Percentiles rank a stretch among this genome's conserved stretches.
These are phyloP conservation scores for Crenichthys baileyi DNA, from an alignment of 2,797 vertebrate genomes.

Conservation along the genomic window DNA sequence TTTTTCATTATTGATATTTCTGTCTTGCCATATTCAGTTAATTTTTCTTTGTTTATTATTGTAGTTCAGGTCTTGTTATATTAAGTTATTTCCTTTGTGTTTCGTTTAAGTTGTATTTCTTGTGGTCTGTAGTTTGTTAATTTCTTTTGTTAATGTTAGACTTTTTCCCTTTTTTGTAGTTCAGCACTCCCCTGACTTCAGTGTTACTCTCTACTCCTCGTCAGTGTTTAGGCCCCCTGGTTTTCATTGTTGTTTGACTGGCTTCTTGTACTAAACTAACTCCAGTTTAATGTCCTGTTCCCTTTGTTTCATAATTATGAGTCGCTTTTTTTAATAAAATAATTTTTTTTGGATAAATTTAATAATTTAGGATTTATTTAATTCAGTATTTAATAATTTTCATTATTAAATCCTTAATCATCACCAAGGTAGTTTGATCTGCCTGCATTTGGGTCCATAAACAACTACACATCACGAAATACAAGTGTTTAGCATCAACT, in stretches of 20 bases:
- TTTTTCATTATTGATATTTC: not conserved
- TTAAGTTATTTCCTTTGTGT: not conserved
- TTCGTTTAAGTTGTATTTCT: not conserved
- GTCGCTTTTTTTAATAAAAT: not conserved
- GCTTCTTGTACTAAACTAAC: not conserved
- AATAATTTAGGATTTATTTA: too few relatives aligned
- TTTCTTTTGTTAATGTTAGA: not conserved
- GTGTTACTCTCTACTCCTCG: not conserved
- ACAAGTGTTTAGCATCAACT: not conserved
- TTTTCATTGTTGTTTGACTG: not conserved
- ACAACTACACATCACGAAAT: not conserved
- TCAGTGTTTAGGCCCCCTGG: not conserved
- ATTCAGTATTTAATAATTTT: not conserved
- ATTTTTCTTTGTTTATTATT: not conserved
- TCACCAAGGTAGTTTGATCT: not conserved
- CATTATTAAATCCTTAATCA: not conserved
- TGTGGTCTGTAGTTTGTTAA: not conserved
- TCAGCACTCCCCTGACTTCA: not conserved
- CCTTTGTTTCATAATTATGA: not conserved
- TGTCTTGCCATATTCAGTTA: not conserved
- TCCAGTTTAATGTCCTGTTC: not conserved
- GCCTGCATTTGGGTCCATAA: not conserved
- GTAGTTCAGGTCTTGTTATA: not conserved
- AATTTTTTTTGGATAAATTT: too few relatives aligned
- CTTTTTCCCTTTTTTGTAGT: not conserved